Base-by-base conservation (phyloP, 2,888 invertebrate species). In the Brachypterus glaber region DNA sequence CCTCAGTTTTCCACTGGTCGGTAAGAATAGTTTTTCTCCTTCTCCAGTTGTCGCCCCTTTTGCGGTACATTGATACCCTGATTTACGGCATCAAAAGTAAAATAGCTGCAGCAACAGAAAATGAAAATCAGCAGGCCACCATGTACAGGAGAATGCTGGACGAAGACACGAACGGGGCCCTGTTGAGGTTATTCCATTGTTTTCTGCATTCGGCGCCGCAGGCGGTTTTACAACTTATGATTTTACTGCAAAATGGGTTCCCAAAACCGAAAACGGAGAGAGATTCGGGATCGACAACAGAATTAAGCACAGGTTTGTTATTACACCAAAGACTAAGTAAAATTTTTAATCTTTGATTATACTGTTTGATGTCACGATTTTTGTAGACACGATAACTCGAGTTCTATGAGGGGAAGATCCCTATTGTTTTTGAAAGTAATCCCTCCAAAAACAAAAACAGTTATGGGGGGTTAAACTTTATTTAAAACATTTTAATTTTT, bases 41-140 rank as follows among this genome's bases (percentile, higher is more conserved):
- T 13, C 51, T 71, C 12, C 70, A 71, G 54, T 50, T 71, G 27
- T 64, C 70, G 9, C 71, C 71, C 13, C 50, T 71, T 31, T 50
- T 71, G 37, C 60, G 71, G 40, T 68, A 68, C 48, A 56, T 63
- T 26, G 68, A 68, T 48, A 64, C 66, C 1, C 49, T 68, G 12
- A 58, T 62, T 18, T 67, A 64, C 46, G 68, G 67, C 17, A 55
- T 66, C 13, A 54, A 60, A 36, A 66, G 67, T 44, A 60, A 59
- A 49, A 57, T 64, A 18, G 58, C 59, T 17, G 60, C 50, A 9
- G 55, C 57, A 17, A 56, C 58, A 5, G 55, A 54, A 12, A 59
- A 57, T 30, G 58, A 57, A 36, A 52, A 58, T 25, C 56, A 59
- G 46, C 63, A 62, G 44, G 50, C 52, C 24, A 54, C 59, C 25